Base-by-base conservation (phyloP, 2,113 vertebrate species). In the Brachyistius frenatus region DNA sequence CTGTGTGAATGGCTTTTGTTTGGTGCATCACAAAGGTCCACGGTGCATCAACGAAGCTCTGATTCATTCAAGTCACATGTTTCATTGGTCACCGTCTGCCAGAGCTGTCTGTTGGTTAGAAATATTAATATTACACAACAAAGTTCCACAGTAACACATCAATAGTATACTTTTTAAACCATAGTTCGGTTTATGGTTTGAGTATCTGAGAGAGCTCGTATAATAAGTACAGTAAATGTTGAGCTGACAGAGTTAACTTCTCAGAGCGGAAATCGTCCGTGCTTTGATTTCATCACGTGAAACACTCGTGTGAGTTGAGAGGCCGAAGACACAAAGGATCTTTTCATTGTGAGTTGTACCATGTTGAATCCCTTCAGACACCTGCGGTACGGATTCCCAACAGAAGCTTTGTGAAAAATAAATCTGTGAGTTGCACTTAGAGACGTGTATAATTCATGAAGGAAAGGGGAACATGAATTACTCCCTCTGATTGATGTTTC, bases 31-130 rank as follows among this genome's bases (percentile, higher is more conserved):
- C 78, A 80, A 74, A 73, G 7, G 15, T 33, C 65, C 67, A 86
- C 7, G 49, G 53, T 75, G 69, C 50, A 76, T 77, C 49, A 73
- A 13, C 37, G 8, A 78, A 30, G 8, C 31, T 57, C 16, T 61
- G 64, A 78, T 80, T 53, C 9, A 76, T 73, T 85, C 41, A 63
- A 54, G 41, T 70, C 80, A 70, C 54, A 58, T 56, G 46, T 77
- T 63, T 63, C 39, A 70, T 73, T 63, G 2, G 67, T 66, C 44
- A 55, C 58, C 31, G 41, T 56, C 57, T 44, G 4, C 39, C 10
- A 46, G 36, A 58, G 63, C 56, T 33, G 41, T 72, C 0, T 39
- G 31, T 55, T 49, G 64, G 23, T 66, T 61, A 13, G 7, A 39
- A 37, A 56, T 66, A 31, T 46, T 36, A 37, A n/a, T 37, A 7